Percentiles rank a stretch among this genome's conserved stretches.
Conservation (phyloP, 1,140 invertebrate species). For the Hycleus phaleratus region DNA sequence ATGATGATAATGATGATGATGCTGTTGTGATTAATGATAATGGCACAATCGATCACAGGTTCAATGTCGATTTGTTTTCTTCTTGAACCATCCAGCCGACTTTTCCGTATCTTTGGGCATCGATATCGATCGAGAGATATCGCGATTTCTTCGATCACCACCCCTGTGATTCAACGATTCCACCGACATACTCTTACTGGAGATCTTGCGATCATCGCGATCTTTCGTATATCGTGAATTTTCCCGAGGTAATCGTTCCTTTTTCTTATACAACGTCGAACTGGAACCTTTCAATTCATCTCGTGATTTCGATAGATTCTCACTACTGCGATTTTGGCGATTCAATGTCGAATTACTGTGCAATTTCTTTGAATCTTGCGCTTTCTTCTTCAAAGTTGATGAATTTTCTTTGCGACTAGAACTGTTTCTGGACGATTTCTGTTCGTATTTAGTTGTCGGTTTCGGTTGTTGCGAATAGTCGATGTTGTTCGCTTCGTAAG, state of each 20-base stretch:
- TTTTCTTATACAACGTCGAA: slow-evolving; percentile 37
- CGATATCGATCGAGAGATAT: slow-evolving; percentile 53
- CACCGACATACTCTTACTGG: slow-evolving; percentile 50
- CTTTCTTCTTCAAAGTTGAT: slow-evolving; percentile 36
- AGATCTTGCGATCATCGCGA: slow-evolving; percentile 45
- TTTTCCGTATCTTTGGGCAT: slow-evolving; percentile 62
- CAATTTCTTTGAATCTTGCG: slow-evolving; percentile 32
- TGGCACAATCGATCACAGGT: slow-evolving; percentile 31
- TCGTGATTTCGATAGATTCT: slow-evolving; percentile 28
- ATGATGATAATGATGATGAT: neutral
- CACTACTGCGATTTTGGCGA: slow-evolving; percentile 31
- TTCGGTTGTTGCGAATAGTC: slow-evolving; percentile 67
- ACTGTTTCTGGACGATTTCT: slow-evolving; percentile 40
- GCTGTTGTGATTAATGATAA: slow-evolving; percentile 1
- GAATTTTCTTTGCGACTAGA: slow-evolving; percentile 31
- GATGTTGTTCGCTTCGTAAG: slow-evolving; percentile 65
- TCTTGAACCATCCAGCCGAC: slow-evolving; percentile 63
- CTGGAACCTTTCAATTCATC: slow-evolving; percentile 31
- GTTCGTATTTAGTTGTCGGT: slow-evolving; percentile 36
- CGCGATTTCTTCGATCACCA: slow-evolving; percentile 39
- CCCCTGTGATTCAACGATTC: slow-evolving; percentile 49
- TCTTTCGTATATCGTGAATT: slow-evolving; percentile 43
- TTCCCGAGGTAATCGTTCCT: slow-evolving; percentile 40
- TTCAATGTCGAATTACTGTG: slow-evolving; percentile 26
- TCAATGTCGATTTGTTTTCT: slow-evolving; percentile 53